phyloP scores from a whole-genome alignment of 1,140 invertebrate genomes.

The Antheraea mylitta region DNA sequence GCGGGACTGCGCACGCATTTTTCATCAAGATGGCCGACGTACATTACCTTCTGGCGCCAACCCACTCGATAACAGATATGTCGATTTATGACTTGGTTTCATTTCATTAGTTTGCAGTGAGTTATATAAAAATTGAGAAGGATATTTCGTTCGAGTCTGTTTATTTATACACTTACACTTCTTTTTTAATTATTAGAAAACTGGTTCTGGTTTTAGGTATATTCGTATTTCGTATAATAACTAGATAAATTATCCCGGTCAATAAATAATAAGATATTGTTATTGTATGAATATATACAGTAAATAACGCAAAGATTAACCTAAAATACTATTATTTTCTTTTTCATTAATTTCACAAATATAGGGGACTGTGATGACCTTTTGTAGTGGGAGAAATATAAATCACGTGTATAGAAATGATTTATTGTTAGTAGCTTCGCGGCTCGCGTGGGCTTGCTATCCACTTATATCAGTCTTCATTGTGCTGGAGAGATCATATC shows the following conservation, averaged over 20 bases:
- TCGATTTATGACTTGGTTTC: slow-evolving; percentile 45
- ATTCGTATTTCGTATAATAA: too few species aligned
- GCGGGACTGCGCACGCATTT: slow-evolving; percentile 38
- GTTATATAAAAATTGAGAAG: slow-evolving; percentile 6
- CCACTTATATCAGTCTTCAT: slow-evolving; percentile 24
- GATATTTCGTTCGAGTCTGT: not conserved
- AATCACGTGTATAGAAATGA: slow-evolving; percentile 13
- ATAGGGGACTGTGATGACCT: not conserved
- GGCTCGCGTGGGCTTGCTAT: slow-evolving; percentile 30
- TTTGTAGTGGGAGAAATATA: slow-evolving; percentile 8
- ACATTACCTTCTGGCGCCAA: slow-evolving; percentile 46
- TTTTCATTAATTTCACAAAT: not conserved
- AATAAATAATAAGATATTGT: too few species aligned
- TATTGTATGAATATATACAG: not conserved
- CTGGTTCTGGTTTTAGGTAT: too few species aligned
- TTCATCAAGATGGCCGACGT: slow-evolving; percentile 46
- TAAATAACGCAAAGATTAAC: slow-evolving; percentile 9
- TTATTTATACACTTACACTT: not conserved
- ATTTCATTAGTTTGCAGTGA: slow-evolving; percentile 32
- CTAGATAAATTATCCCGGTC: too few species aligned
- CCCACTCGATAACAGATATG: slow-evolving; percentile 48
- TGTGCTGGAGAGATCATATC: slow-evolving; percentile 26
- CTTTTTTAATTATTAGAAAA: too few species aligned
- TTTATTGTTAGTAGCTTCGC: slow-evolving; percentile 25
- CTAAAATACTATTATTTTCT: not conserved